Evolutionary conservation across 2,797 vertebrate genomes (phyloP).

Genomic region (Oryzias dopingdopingensis): DNA sequence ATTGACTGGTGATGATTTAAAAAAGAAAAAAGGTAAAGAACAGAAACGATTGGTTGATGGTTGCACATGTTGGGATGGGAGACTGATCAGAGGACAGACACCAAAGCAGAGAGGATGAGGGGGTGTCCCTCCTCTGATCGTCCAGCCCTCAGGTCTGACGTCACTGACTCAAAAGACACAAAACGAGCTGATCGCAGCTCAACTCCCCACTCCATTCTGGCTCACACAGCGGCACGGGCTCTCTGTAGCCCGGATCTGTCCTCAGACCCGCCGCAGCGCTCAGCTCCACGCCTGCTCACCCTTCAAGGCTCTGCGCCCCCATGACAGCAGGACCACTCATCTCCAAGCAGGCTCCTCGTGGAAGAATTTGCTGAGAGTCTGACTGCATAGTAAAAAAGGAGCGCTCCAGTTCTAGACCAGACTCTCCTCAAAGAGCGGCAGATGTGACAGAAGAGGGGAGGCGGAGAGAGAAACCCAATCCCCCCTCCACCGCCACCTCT

Average conservation of each 20-base stretch:
- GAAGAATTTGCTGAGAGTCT: slow-evolving; percentile 29
- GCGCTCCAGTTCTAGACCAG: slow-evolving; percentile 13
- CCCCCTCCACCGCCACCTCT: slow-evolving; percentile 23
- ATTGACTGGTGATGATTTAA: no score
- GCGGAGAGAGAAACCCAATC: slow-evolving; percentile 45
- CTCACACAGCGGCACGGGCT: slow-evolving; percentile 20
- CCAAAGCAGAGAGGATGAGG: slow-evolving; percentile 35
- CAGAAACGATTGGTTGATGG: no score
- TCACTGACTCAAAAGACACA: slow-evolving; percentile 77
- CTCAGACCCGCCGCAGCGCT: slow-evolving; percentile 31
- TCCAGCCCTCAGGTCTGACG: slow-evolving; percentile 76
- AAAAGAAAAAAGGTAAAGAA: no score
- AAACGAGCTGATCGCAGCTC: slow-evolving; percentile 75
- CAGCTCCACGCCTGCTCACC: slow-evolving; percentile 19
- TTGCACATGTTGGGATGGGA: no score
- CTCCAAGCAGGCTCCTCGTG: slow-evolving; percentile 20
- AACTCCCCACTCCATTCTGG: slow-evolving; percentile 49
- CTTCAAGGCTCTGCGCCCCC: background rate
- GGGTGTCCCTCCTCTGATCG: slow-evolving; percentile 58
- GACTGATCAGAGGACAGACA: background rate
- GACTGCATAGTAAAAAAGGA: slow-evolving; percentile 7
- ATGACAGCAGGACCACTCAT: slow-evolving; percentile 14
- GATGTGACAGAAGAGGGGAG: slow-evolving; percentile 62
- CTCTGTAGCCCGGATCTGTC: slow-evolving; percentile 40
- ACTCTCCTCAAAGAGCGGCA: slow-evolving; percentile 55